Evolutionary conservation across 2,888 invertebrate genomes (phyloP), one percentile per base, ranked within the genome.

Genomic region (Brachypterus glaber): DNA sequence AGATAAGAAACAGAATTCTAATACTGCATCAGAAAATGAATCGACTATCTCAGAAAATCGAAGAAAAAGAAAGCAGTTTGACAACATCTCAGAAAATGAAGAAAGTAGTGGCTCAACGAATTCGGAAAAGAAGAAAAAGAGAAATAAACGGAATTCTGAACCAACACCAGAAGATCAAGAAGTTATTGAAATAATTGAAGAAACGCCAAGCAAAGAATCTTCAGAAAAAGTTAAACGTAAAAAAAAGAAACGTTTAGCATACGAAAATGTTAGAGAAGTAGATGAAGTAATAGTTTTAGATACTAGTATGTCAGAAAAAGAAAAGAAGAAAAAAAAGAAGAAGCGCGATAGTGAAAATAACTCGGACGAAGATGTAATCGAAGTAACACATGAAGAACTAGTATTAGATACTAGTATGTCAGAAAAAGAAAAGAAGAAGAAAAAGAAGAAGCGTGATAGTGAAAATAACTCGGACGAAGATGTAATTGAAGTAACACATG

Each of bases 271-370:
- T 9, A 9, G 9, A 21, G 21, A 21, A 30, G 13, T 8, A 15
- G 14, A 17, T 31, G 37, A 17, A 11, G 29, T 21, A 9, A 25
- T 17, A 18, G 16, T 21, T 17, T 2, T 14, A 15, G 18, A 8
- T 30, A 17, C 9, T 34, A 25, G 3, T 33, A 30, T 8, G 15
- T 17, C 21, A 16, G 15, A 18, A 37, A 29, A 29, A 11, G n/a
- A 29, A 44, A 34, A 42, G 24, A 48, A 43, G 21, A 40, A 33
- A 18, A 41, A 40, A 33, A 44, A 45, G 26, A 36, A 31, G 11
- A 38, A 39, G 32, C 25, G 30, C 9, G 12, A 14, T n/a, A n/a
- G 9, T 7, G 37, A 41, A 31, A 37, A 33, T 26, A 30, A 9
- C 32, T 35, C 40, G 24, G 30, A 18, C 7, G 33, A 37, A 17